phyloP scores from a whole-genome alignment of 92 coral and sea anemone species.

The Phenganax subtilis region DNA sequence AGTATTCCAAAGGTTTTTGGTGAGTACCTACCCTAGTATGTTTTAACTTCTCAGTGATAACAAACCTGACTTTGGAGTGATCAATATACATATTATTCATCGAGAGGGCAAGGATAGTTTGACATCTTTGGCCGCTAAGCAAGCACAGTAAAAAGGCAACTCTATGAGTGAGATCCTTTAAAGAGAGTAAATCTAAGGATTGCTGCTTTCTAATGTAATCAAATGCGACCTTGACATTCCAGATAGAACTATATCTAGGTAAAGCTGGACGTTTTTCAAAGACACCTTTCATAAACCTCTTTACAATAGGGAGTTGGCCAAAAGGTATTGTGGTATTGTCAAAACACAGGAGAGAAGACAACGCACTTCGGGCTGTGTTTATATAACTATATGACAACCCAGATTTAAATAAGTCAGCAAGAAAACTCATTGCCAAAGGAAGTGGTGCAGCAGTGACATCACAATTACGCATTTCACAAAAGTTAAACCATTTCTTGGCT shows the following conservation, averaged over 20 bases:
- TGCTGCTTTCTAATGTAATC: not conserved
- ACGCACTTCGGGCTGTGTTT: no score
- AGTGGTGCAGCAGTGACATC: not conserved
- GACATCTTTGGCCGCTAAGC: no score
- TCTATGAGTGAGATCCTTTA: constrained; percentile 5
- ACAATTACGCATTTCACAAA: not conserved
- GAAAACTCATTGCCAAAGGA: constrained; percentile 3
- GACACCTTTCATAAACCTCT: constrained; percentile 6
- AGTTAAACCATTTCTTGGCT: not conserved
- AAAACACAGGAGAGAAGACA: no score
- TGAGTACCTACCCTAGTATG: no score
- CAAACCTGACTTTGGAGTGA: no score
- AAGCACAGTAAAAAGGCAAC: not conserved
- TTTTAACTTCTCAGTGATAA: no score
- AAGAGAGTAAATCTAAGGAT: not conserved
- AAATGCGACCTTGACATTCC: not conserved
- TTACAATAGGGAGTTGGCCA: constrained; percentile 2
- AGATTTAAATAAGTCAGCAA: not conserved
- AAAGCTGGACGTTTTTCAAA: constrained; percentile 4
- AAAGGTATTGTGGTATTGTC: not conserved
- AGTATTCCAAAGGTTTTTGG: no score
- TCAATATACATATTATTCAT: no score
- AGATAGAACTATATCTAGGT: constrained; percentile 3
- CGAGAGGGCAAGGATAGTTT: no score
- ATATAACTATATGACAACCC: not conserved